Conservation (phyloP, 2,797 vertebrate species). For the Sebastes oblongus region DNA sequence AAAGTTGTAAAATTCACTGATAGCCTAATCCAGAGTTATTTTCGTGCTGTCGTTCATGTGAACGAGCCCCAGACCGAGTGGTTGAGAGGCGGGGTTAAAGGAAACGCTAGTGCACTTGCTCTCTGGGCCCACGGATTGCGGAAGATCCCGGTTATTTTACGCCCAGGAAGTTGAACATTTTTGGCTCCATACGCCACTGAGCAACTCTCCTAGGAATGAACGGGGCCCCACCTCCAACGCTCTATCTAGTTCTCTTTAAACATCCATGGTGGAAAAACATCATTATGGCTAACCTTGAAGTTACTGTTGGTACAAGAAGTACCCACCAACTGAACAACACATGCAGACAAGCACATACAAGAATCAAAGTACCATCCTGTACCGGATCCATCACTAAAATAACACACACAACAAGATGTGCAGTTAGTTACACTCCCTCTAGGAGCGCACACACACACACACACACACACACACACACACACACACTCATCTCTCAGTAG, state of each 20-base stretch:
- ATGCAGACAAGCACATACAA: neutral
- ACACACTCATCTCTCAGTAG: neutral
- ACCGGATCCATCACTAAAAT: constrained; percentile 1
- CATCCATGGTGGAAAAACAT: neutral
- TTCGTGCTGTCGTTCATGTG: neutral
- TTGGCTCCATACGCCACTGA: neutral
- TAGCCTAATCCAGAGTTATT: neutral
- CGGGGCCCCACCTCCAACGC: neutral
- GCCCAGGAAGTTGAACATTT: neutral
- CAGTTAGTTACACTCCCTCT: neutral
- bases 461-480: neutral
- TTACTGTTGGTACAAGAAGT: neutral
- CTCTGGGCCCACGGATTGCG: neutral
- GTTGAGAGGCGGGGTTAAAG: neutral
- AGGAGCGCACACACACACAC: neutral
- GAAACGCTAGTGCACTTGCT: neutral
- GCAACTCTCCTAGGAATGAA: neutral
- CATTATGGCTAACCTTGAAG: neutral
- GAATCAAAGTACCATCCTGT: neutral
- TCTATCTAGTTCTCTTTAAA: neutral
- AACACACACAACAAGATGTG: constrained; percentile 16
- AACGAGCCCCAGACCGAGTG: neutral
- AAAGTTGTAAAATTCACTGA: too few species aligned
- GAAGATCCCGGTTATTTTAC: neutral
- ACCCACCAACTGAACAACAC: neutral